phyloP scores from a whole-genome alignment of 2,797 vertebrate species.

The Hozukius guyotensis region DNA sequence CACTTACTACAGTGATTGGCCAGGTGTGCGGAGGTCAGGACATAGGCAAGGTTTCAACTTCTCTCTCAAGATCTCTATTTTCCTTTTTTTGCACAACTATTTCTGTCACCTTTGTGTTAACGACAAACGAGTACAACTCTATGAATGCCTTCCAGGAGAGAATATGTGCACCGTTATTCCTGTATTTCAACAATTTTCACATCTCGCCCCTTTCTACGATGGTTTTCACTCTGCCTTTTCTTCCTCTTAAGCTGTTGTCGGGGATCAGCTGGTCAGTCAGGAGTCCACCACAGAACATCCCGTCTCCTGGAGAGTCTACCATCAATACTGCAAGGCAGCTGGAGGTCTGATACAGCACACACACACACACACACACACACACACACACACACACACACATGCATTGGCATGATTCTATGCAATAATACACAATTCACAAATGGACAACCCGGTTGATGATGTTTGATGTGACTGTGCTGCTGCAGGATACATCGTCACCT shows the following conservation, averaged over 20 bases:
- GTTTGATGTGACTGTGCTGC: conserved; percentile 12
- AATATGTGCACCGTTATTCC: not conserved
- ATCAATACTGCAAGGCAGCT: conserved; percentile 81
- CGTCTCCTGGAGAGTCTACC: conserved; percentile 81
- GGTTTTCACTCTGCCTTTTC: not conserved
- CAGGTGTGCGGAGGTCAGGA: too few relatives aligned
- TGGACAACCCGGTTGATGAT: not conserved
- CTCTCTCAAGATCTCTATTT: not conserved
- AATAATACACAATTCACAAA: not conserved
- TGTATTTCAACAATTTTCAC: not conserved
- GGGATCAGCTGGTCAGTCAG: conserved; percentile 76
- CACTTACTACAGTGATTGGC: too few relatives aligned
- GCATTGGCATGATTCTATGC: not conserved
- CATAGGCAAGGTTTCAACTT: not conserved
- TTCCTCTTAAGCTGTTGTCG: conserved; percentile 16
- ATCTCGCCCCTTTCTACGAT: not conserved
- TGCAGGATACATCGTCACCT: conserved; percentile 80
- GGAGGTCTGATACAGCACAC: conserved; percentile 79
- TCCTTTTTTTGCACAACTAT: not conserved
- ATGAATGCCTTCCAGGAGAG: not conserved
- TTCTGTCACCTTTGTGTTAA: too few relatives aligned
- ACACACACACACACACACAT: not conserved
- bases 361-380: conserved; percentile 12
- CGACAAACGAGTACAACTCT: not conserved
- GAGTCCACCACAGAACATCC: conserved; percentile 73